Conservation (phyloP, 1,140 invertebrate species). For the Aphelinus atriplicis region DNA sequence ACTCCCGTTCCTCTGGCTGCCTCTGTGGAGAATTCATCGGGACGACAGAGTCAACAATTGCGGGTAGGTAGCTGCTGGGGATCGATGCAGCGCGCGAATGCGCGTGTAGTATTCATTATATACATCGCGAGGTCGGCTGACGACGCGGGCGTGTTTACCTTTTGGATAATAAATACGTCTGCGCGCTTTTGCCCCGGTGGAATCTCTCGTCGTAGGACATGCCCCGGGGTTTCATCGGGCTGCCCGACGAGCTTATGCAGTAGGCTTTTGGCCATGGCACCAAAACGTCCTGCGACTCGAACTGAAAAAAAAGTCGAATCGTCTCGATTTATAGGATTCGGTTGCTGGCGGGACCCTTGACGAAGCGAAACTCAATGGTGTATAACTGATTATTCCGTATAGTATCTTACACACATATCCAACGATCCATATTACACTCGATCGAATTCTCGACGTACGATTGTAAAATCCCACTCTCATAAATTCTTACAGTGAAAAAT, state of each 20-base stretch:
- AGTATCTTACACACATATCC: no score
- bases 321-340: not conserved
- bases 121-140: not conserved
- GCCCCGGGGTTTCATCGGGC: conserved; percentile 45
- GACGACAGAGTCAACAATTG: not conserved
- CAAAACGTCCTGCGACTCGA: conserved; percentile 92
- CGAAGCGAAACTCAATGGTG: no score
- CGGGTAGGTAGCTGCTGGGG: not conserved
- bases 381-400: no score
- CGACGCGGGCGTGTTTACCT: conserved; percentile 36
- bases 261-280: conserved; percentile 86
- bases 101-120: not conserved
- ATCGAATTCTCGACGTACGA: not conserved
- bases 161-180: conserved; percentile 51
- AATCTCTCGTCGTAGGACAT: conserved; percentile 45
- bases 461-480: not conserved
- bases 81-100: not conserved
- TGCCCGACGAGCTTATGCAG: conserved; percentile 53
- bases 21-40: conserved; percentile 45
- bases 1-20: conserved; percentile 59
- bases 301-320: conserved; percentile 64
- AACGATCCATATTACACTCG: no score
- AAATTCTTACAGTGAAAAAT: no score
- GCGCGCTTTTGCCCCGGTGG: conserved; percentile 41
- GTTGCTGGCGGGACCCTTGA: no score